phyloP scores from a whole-genome alignment of 2,797 vertebrate species.

The Hephaestus fuliginosus region DNA sequence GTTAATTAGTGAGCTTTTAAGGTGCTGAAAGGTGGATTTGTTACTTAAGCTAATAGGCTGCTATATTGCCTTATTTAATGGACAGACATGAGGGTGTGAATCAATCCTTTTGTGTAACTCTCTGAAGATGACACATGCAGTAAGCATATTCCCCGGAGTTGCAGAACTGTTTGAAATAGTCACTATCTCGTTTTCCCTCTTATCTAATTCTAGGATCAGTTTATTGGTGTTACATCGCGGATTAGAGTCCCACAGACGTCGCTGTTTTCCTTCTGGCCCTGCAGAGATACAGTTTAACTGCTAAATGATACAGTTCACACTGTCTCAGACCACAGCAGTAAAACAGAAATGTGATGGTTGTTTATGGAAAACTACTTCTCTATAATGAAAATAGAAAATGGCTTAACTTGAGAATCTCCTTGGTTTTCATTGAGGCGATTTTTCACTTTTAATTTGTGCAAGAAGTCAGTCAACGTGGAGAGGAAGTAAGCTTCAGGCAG shows the following conservation, averaged over 20 bases:
- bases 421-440: slow-evolving; percentile 21
- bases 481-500: slow-evolving; percentile 39
- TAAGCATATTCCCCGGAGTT: background rate
- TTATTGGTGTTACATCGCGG: slow-evolving; percentile 7
- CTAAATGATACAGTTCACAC: slow-evolving; percentile 1
- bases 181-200: background rate
- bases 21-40: background rate
- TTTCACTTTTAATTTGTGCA: background rate
- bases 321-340: background rate
- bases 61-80: background rate
- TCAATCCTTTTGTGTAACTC: background rate
- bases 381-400: slow-evolving; percentile 14
- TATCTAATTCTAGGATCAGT: background rate
- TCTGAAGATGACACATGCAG: background rate
- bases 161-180: background rate
- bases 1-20: background rate
- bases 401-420: background rate
- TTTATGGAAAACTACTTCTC: background rate
- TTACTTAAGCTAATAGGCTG: background rate
- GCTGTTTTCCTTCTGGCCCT: slow-evolving; percentile 16
- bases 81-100: background rate
- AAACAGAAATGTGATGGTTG: background rate
- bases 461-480: slow-evolving; percentile 30
- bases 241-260: slow-evolving; percentile 9
- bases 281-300: slow-evolving; percentile 16